Conservation (phyloP, 2,113 vertebrate genomes). For the Hippoglossus stenolepis region DNA sequence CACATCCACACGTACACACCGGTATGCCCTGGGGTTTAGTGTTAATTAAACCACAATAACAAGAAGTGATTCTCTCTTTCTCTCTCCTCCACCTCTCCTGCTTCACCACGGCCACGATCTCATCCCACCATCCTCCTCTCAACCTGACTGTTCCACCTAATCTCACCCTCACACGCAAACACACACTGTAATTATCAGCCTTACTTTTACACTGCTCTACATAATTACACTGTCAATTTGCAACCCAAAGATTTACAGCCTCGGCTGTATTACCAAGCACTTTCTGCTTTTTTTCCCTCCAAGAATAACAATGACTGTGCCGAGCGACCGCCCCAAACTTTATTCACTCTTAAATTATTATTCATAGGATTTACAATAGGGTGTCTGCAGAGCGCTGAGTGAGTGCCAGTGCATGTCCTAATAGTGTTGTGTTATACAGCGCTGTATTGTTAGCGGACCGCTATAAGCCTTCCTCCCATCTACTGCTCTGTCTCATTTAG, state of each 20-base stretch:
- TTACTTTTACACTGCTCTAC: slow-evolving; percentile 44
- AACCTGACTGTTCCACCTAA: slow-evolving; percentile 17
- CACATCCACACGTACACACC: slow-evolving; percentile 7
- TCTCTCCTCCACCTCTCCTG: slow-evolving; percentile 32
- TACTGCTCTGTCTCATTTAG: slow-evolving; percentile 64
- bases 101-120: slow-evolving; percentile 11
- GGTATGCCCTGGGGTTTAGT: slow-evolving; percentile 27
- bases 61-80: slow-evolving; percentile 3
- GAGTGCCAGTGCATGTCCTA: slow-evolving; percentile 55
- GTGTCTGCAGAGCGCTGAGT: slow-evolving; percentile 44
- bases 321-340: slow-evolving; percentile 38
- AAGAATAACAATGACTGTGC: slow-evolving; percentile 49
- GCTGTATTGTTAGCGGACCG: slow-evolving; percentile 65
- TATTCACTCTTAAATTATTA: slow-evolving; percentile 64
- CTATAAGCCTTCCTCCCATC: slow-evolving; percentile 51
- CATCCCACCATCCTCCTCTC: slow-evolving; percentile 7
- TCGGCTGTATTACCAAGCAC: slow-evolving; percentile 12
- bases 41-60: slow-evolving; percentile 63
- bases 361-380: slow-evolving; percentile 67
- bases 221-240: slow-evolving; percentile 67
- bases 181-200: slow-evolving; percentile 55
- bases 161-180: slow-evolving; percentile 21
- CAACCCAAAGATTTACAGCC: slow-evolving; percentile 46
- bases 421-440: slow-evolving; percentile 59
- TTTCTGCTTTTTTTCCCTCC: slow-evolving; percentile 26